A percentile compares a stretch with the other conserved stretches of the same genome.
Evolutionary conservation across 2,888 invertebrate genomes (phyloP).

Genomic region (Zeuzera pyrina): DNA sequence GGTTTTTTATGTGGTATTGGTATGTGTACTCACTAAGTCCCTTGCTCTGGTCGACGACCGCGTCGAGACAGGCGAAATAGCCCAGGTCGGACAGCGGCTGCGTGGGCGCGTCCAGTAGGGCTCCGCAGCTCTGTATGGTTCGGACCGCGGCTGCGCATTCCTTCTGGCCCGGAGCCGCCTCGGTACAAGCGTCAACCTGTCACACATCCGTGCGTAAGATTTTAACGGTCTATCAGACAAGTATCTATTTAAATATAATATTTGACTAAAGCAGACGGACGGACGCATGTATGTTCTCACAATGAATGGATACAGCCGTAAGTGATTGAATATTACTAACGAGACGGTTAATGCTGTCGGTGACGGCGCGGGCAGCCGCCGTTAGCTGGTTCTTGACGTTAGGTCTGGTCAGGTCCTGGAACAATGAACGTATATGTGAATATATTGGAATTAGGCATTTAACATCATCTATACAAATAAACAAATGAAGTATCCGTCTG

Average conservation of each 20-base stretch:
- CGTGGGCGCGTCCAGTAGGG: slow-evolving; percentile 86
- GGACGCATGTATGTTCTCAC: no score
- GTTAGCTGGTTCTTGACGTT: slow-evolving; percentile 92
- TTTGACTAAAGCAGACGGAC: no score
- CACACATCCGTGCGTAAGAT: no score
- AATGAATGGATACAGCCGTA: slow-evolving; percentile 1
- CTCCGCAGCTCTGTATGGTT: slow-evolving; percentile 89
- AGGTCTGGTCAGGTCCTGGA: slow-evolving; percentile 85
- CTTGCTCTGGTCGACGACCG: slow-evolving; percentile 90
- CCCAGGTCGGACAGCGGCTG: slow-evolving; percentile 91
- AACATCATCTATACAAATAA: no score
- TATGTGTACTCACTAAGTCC: slow-evolving; percentile 77
- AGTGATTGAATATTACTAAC: slow-evolving; percentile 69
- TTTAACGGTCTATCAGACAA: no score
- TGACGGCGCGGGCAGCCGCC: slow-evolving; percentile 90
- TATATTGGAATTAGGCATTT: not conserved
- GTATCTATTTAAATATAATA: no score
- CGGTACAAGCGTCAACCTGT: slow-evolving; percentile 83
- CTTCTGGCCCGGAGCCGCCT: slow-evolving; percentile 94
- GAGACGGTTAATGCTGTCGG: slow-evolving; percentile 92
- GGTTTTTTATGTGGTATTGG: no score
- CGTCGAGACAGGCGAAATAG: slow-evolving; percentile 95
- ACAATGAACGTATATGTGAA: slow-evolving; percentile 1
- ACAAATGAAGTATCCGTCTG: no score
- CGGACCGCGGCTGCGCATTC: slow-evolving; percentile 97